A percentile compares a stretch with the other conserved stretches of the same genome.
Evolutionary conservation across 2,797 vertebrate species (phyloP).

Genomic region (Platyrinchus mystaceus): DNA sequence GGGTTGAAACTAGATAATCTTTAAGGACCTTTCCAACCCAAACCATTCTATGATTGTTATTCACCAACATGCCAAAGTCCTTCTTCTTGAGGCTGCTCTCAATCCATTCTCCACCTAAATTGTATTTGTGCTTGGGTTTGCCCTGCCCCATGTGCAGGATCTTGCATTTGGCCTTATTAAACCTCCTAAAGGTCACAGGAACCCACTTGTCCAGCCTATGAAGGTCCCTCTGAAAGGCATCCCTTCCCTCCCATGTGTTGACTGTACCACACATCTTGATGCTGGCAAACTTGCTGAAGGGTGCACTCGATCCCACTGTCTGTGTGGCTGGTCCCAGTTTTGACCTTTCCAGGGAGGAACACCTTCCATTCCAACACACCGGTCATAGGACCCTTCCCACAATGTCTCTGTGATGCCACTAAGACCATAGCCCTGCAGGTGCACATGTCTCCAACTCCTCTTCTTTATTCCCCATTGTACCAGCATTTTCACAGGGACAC

Average conservation of each 20-base stretch:
- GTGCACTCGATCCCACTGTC: not conserved
- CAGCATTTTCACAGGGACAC: not conserved
- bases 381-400: not conserved
- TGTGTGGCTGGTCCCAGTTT: not conserved
- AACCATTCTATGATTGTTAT: no score
- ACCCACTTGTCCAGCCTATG: no score
- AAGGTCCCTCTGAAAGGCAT: no score
- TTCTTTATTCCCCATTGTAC: not conserved
- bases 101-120: no score
- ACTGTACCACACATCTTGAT: not conserved
- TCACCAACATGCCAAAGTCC: no score
- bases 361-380: not conserved
- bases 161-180: no score
- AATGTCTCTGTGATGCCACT: not conserved
- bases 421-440: not conserved
- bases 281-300: accelerated
- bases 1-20: no score
- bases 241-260: not conserved
- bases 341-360: not conserved
- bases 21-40: no score
- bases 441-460: not conserved
- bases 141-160: no score
- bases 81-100: no score
- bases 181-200: no score
- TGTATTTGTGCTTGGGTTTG: no score